Base-by-base conservation (phyloP, 2,113 vertebrate genomes). In the Aspidoscelis tigris region DNA sequence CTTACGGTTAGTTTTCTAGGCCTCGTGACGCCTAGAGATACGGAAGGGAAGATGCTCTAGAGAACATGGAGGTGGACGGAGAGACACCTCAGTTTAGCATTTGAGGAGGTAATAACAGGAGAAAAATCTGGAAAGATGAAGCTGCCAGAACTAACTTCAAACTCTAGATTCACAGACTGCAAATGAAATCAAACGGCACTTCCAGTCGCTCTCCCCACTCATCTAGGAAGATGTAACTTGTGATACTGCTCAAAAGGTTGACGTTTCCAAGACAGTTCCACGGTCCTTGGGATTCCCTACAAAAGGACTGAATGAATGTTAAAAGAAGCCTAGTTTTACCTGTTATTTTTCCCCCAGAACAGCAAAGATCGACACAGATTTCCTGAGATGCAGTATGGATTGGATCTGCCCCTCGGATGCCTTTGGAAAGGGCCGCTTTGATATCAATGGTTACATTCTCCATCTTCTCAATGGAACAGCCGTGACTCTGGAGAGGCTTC, bases 351-450 rank as follows among this genome's bases (percentile, higher is more conserved):
- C 3, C n/a, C 21, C 86, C 92, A 1, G 87, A 89, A 82, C 96
- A 97, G 95, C 96, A 96, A 7, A 82, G 21, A 11, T 77, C 47
- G 0, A 89, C 2, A 47, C 96, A 96, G 14, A 93, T 93, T 18
- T 69, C 89, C 0, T 76, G 75, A 12, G 41, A 39, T 0, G 58
- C 1, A 0, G 80, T 69, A 7, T 84, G 58, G 22, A 83, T 5
- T 0, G 96, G 96, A 65, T 96, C 96, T 0, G 64, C 88, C 26
- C 95, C 93, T 39, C 91, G 47, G 66, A 95, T 44, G 50, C 96
- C 96, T 24, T 14, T 89, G 41, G 94, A 66, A 79, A 96, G 91
- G 0, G 95, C 93, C 0, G 85, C 2, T 44, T 81, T 55, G 14
- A 96, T 90, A 5, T 96, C 93, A 83, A 96, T 69, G 72, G 94